Evolutionary conservation across 2,797 vertebrate genomes (phyloP).

Genomic region (Acanthurus tractus): DNA sequence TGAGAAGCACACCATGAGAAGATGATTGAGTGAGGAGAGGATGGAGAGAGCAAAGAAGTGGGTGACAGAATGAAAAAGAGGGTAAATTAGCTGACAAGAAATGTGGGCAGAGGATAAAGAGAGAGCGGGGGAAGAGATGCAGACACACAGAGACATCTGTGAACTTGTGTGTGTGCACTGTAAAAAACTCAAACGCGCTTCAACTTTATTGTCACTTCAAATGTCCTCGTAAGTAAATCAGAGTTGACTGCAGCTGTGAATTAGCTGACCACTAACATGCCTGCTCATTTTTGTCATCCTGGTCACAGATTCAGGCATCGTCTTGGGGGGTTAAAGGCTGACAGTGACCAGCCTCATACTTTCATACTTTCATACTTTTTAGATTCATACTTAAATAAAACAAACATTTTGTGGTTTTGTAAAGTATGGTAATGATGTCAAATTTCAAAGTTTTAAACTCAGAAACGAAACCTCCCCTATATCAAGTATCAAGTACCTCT

Average conservation of each 20-base stretch:
- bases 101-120: conserved; percentile 49
- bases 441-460: neutral
- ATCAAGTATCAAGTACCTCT: neutral
- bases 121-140: conserved; percentile 20
- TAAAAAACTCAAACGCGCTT: neutral
- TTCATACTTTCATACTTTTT: no score
- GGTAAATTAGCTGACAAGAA: conserved; percentile 57
- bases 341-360: neutral
- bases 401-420: neutral
- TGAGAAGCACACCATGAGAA: conserved; percentile 37
- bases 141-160: conserved; percentile 12
- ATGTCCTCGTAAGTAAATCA: no score
- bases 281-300: no score
- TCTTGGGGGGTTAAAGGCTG: no score
- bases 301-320: no score
- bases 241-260: no score
- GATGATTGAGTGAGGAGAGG: conserved; percentile 58
- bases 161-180: neutral
- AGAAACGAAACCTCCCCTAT: neutral
- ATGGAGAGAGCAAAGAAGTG: conserved; percentile 41
- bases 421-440: no score
- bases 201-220: no score
- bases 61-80: conserved; percentile 49
- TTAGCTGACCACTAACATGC: no score
- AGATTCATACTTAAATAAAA: neutral